Evolutionary conservation across 2,113 vertebrate genomes (phyloP).

Genomic region (Astatotilapia flaviijosephi): DNA sequence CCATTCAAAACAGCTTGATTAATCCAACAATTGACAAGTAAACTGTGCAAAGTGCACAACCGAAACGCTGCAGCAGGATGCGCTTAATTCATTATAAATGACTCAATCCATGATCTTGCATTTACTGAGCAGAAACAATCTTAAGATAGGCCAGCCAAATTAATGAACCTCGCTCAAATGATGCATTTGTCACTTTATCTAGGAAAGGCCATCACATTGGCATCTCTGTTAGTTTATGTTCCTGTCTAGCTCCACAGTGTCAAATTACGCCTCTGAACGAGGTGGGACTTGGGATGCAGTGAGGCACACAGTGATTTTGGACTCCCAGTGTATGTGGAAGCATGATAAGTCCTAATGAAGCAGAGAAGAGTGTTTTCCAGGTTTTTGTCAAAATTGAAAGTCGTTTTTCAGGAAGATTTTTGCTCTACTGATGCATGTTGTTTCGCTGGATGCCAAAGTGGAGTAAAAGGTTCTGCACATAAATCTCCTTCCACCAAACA

Average conservation of each 20-base stretch:
- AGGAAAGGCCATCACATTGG: slow-evolving; percentile 8
- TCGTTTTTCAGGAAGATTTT: not conserved
- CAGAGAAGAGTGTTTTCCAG: not conserved
- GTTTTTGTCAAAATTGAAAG: not conserved
- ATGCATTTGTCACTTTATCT: slow-evolving; percentile 16
- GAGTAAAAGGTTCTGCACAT: not conserved
- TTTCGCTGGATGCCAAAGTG: not conserved
- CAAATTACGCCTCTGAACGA: not conserved
- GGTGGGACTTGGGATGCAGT: not conserved
- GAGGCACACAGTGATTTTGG: not conserved
- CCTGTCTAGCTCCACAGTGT: not conserved
- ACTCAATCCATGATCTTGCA: not conserved
- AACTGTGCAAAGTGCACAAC: not conserved
- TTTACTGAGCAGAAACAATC: not conserved
- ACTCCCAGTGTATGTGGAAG: not conserved
- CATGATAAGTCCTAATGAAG: not conserved
- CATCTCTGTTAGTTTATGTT: slow-evolving; percentile 32
- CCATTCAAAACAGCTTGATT: not conserved
- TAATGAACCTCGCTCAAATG: slow-evolving; percentile 3
- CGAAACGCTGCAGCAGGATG: not conserved
- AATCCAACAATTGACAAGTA: not conserved
- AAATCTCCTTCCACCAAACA: not conserved
- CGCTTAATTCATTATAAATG: slow-evolving; percentile 8
- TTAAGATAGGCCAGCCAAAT: not conserved
- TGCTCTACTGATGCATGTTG: not conserved